phyloP scores from a whole-genome alignment of 1,140 invertebrate genomes.

The Araneus ventricosus region DNA sequence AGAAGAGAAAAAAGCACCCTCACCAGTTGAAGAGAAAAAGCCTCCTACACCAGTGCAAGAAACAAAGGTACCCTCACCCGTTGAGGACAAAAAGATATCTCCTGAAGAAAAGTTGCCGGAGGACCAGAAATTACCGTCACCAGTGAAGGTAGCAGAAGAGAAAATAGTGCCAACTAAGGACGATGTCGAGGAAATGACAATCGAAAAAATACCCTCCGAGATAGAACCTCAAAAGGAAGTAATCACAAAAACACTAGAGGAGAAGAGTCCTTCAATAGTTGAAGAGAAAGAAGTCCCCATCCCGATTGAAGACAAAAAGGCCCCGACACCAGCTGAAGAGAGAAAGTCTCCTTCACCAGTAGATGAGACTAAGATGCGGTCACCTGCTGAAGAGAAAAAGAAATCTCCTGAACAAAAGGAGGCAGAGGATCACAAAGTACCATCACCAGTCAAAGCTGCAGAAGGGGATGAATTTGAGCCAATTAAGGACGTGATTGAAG shows the following conservation, averaged over 20 bases:
- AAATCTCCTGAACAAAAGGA: background rate
- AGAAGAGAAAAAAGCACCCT: background rate
- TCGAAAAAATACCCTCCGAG: too few relatives aligned
- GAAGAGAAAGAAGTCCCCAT: background rate
- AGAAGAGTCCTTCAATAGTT: background rate
- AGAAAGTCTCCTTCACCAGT: background rate
- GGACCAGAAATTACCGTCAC: conserved; percentile 11
- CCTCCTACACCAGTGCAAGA: background rate
- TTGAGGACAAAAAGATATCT: background rate
- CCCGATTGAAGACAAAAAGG: background rate
- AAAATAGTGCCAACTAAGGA: too few relatives aligned
- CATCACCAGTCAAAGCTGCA: background rate
- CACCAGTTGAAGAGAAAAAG: background rate
- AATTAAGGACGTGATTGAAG: too few relatives aligned
- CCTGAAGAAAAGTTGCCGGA: background rate
- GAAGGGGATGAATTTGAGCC: too few relatives aligned
- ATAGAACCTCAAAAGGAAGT: too few relatives aligned
- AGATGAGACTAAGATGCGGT: background rate
- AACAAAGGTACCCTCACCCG: background rate
- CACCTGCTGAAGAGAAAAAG: background rate
- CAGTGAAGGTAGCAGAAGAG: background rate
- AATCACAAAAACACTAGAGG: too few relatives aligned
- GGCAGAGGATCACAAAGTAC: background rate
- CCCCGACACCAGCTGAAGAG: background rate
- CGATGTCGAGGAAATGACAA: too few relatives aligned